Evolutionary conservation across 1,140 invertebrate genomes (phyloP), one percentile per base, ranked within the genome.

Genomic region (Akabosia matsudoensis): DNA sequence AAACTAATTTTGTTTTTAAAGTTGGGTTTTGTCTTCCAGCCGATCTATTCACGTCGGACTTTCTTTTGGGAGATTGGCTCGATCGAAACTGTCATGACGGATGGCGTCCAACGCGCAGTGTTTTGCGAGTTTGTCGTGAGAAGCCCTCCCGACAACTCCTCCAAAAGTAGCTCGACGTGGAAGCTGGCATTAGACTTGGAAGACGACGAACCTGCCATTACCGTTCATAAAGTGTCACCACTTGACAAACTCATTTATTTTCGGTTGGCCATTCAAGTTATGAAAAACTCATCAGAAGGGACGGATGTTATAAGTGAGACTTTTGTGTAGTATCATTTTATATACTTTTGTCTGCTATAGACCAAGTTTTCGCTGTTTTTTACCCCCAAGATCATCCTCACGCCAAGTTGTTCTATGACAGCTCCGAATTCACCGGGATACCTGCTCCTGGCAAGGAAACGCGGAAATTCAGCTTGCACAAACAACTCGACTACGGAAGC

Each of bases 91-190:
- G 28, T 67, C 7, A 67, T 67, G 61, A 30, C 28, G 24, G 61
- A 67, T 31, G 61, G 61, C n/a, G 61, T 67, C n/a, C 61, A 67
- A 31, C 24, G 61, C 10, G 61, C 61, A 67, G 31, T 67, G 4
- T 28, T n/a, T 7, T 67, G 61, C 28, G 61, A 67, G 4, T 67
- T 67, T n/a, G 61, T 30, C 13, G 7, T 67, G 3, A 2, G 28
- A 28, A 10, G 10, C 1, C 7, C 61, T 30, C 3, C 61, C 61
- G 4, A 61, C 10, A n/a, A 67, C n/a, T 56, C 13, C 61, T 30
- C 3, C 61, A 67, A 28, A 14, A 61, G 4, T 7, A 61, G 24
- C 31, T 30, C 61, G 3, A 28, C 13, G 13, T 67, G 61, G 61
- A 67, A 30, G 4, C 31, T 67, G 30, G 7, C 24, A 16, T 31